Conservation (phyloP, 2,113 vertebrate species). For the Mionectes macconnelli region DNA sequence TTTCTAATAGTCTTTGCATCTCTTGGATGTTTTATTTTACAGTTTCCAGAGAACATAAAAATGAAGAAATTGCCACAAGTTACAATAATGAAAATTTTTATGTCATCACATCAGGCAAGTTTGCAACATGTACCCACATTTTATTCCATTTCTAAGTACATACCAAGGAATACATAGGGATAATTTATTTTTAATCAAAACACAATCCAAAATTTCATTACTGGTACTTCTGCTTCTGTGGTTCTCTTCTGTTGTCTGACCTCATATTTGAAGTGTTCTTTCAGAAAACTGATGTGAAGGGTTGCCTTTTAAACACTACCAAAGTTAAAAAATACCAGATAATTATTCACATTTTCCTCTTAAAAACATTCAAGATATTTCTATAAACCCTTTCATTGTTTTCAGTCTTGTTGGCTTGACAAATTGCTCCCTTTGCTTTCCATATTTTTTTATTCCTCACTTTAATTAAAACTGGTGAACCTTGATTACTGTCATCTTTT, state of each 20-base stretch:
- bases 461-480: conserved; percentile 34
- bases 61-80: not conserved
- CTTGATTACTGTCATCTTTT: not conserved
- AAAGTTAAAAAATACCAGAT: not conserved
- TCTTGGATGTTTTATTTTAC: not conserved
- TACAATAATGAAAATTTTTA: not conserved
- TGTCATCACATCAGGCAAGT: not conserved
- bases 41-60: not conserved
- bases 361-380: not conserved
- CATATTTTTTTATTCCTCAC: not conserved
- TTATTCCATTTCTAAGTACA: not conserved
- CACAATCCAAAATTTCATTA: not conserved
- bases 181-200: not conserved
- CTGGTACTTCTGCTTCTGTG: not conserved
- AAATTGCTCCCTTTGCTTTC: not conserved
- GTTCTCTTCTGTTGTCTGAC: not conserved
- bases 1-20: not conserved
- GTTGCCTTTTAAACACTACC: not conserved
- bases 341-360: not conserved
- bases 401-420: not conserved
- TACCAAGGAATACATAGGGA: not conserved
- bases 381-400: not conserved
- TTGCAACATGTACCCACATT: not conserved
- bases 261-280: not conserved
- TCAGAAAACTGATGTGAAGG: not conserved